Percentiles rank a stretch among this genome's conserved stretches.
Evolutionary conservation across 2,797 vertebrate genomes (phyloP).

Genomic region (Schizothorax lantsangensis): DNA sequence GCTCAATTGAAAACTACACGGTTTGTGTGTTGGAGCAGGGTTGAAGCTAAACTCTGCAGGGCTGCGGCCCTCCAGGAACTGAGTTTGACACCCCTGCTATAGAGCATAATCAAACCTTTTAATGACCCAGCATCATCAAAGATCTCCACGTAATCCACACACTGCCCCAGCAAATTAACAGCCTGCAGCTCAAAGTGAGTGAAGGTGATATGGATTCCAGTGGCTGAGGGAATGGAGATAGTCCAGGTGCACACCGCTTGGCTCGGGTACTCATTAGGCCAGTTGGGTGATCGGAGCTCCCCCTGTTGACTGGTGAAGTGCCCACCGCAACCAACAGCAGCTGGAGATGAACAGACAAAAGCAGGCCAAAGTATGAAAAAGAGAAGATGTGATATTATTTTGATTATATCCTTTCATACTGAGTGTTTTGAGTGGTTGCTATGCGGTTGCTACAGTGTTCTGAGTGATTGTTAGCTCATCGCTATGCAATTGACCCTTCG

Average conservation of each 20-base stretch:
- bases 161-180: constrained; percentile 66
- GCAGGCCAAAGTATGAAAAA: not conserved
- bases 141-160: constrained; percentile 80
- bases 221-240: constrained; percentile 66
- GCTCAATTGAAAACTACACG: too few species aligned
- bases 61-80: too few species aligned
- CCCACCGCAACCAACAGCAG: constrained; percentile 72
- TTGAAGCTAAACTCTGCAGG: too few species aligned
- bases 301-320: constrained; percentile 70
- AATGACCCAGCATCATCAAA: constrained; percentile 69
- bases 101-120: constrained; percentile 31
- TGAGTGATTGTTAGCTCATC: not conserved
- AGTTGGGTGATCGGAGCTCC: constrained; percentile 76
- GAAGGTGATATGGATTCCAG: constrained; percentile 71
- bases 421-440: not conserved
- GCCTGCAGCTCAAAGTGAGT: constrained; percentile 79
- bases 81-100: too few species aligned
- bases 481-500: not conserved
- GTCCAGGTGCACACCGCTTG: constrained; percentile 79
- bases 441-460: not conserved
- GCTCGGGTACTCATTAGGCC: constrained; percentile 72
- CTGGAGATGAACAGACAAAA: constrained; percentile 33
- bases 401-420: not conserved
- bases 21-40: too few species aligned
- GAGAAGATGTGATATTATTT: not conserved